Base-by-base conservation (phyloP, 2,888 invertebrate genomes). In the Temnothorax rugatulus region DNA sequence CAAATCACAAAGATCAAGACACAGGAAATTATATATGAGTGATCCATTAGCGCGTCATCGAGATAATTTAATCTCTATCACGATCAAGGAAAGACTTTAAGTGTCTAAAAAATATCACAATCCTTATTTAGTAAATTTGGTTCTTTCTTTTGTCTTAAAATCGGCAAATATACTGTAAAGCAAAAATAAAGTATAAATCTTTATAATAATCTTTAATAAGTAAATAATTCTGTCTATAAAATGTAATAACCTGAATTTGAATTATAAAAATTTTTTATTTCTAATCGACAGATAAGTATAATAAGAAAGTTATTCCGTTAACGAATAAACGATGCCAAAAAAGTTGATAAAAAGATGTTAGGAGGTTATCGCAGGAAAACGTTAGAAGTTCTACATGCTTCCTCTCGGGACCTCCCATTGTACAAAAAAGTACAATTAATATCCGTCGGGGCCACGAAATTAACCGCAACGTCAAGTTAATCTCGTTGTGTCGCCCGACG, bases 361-460 rank as follows among this genome's bases (percentile, higher is more conserved):
- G 90, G 92, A 94, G 93, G 89, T 87, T 88, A 94, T 94, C 95
- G 92, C 95, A 92, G 91, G 90, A 93, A 89, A 93, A 90, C 90
- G 92, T 90, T 92, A 91, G 74, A 85, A 90, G 74, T 91, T 93
- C 87, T n/a, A 77, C 87, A 85, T 91, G 89, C 89, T 88, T 79
- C 91, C 91, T 92, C 94, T 94, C 94, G 93, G 93, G 93, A 90
- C 87, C 93, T 93, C 93, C 91, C 90, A 38, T 76, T n/a, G 50
- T 4, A 57, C 41, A 34, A 64, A 59, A 66, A 47, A 7, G 61
- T 44, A 8, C 52, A 44, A 83, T 91, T 91, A 47, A 83, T 93
- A 41, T 93, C 86, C 92, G 92, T 92, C 90, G 63, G 79, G 15
- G 81, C 69, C 79, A 68, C 76, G 74, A 91, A 91, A 90, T 90